A percentile compares a stretch with the other conserved stretches of the same genome.
Evolutionary conservation across 2,888 invertebrate genomes (phyloP).

Genomic region (Leptogaster cylindrica): DNA sequence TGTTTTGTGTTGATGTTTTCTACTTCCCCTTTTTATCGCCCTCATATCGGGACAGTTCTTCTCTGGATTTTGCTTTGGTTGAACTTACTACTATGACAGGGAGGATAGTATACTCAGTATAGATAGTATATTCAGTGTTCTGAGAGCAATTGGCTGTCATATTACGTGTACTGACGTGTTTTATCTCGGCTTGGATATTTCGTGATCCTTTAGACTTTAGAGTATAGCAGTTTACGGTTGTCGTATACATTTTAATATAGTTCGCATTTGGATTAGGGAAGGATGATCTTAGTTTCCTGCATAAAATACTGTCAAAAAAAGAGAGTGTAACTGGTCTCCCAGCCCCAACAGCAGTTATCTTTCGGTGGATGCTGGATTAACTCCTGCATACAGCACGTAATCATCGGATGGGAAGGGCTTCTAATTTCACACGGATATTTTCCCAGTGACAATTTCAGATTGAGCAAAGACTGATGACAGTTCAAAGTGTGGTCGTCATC

Average conservation of each 20-base stretch:
- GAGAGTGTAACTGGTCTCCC: slow-evolving; percentile 5
- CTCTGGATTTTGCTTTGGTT: not conserved
- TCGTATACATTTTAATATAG: slow-evolving; percentile 3
- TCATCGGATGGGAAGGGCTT: not conserved
- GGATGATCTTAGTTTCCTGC: not conserved
- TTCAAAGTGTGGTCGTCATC: slow-evolving; percentile 21
- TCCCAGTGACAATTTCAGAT: not conserved
- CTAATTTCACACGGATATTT: not conserved
- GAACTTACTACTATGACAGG: not conserved
- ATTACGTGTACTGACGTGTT: not conserved
- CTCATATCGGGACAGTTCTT: slow-evolving; percentile 8
- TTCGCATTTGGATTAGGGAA: not conserved
- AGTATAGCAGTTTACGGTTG: not conserved
- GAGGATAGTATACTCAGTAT: not conserved
- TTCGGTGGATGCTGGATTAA: too few relatives aligned
- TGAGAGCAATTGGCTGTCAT: not conserved
- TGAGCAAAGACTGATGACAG: slow-evolving; percentile 11
- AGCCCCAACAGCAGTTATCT: not conserved
- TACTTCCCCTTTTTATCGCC: slow-evolving; percentile 23
- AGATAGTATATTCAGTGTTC: slow-evolving; percentile 5
- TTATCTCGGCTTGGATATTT: not conserved
- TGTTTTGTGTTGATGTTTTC: slow-evolving; percentile 8
- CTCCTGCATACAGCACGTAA: not conserved
- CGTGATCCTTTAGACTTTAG: not conserved
- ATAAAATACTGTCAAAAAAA: not conserved